Evolutionary conservation across 92 coral and sea anemone genomes (phyloP).

Genomic region (Chrysogorgia sp.): DNA sequence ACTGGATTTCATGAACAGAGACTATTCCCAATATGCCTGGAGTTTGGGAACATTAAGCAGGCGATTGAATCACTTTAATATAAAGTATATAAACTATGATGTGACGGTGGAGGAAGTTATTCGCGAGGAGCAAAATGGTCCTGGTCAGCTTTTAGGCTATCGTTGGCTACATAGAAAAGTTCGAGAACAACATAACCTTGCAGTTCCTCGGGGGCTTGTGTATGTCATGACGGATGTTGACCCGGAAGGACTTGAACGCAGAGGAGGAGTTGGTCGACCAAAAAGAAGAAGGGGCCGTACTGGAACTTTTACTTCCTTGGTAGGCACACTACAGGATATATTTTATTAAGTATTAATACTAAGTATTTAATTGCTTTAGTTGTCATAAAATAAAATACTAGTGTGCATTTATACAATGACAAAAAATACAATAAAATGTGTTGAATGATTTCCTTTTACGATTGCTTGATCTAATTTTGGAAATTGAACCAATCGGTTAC

Average conservation of each 20-base stretch:
- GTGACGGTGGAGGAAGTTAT: constrained; percentile 55
- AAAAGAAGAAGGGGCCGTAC: constrained; percentile 55
- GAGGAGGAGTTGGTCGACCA: constrained; percentile 48
- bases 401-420: background rate
- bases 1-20: constrained; percentile 33
- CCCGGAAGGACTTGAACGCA: constrained; percentile 54
- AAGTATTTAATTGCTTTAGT: too few relatives aligned
- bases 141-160: constrained; percentile 64
- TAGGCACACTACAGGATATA: constrained; percentile 12
- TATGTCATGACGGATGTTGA: constrained; percentile 58
- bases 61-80: constrained; percentile 41
- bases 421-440: too few relatives aligned
- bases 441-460: background rate
- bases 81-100: constrained; percentile 59
- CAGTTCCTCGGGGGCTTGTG: constrained; percentile 65
- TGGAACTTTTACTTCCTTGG: constrained; percentile 61
- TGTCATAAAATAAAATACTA: too few relatives aligned
- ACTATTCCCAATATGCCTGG: constrained; percentile 52
- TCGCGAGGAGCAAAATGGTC: constrained; percentile 42
- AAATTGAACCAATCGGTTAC: background rate
- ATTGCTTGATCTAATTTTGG: background rate
- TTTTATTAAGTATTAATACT: background rate
- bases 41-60: constrained; percentile 55
- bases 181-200: constrained; percentile 53
- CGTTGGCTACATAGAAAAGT: constrained; percentile 46